Evolutionary conservation across 1,140 invertebrate genomes (phyloP).

Genomic region (Zaprionus ornatus): DNA sequence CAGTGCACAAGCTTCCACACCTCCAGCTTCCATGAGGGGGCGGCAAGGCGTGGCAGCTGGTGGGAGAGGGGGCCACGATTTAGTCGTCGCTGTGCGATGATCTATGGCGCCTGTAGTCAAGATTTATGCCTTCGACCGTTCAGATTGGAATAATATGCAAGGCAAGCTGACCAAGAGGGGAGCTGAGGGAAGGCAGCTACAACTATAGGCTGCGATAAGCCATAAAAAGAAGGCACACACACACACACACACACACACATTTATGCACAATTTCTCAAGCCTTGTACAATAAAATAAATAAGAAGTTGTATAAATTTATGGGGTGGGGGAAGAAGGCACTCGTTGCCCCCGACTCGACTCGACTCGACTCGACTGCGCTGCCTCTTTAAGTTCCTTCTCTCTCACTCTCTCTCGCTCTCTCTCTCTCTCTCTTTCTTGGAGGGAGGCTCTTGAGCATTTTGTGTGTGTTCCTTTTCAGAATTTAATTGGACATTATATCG

Average conservation of each 20-base stretch:
- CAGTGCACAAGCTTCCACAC: constrained; percentile 29
- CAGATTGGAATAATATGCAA: constrained; percentile 70
- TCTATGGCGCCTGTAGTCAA: constrained; percentile 73
- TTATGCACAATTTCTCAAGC: constrained; percentile 54
- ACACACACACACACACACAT: neutral
- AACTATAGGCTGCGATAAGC: constrained; percentile 42
- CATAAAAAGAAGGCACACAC: constrained; percentile 57
- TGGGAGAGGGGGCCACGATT: constrained; percentile 31
- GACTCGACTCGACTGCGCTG: neutral
- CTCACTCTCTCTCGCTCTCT: constrained; percentile 11
- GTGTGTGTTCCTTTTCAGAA: constrained; percentile 50
- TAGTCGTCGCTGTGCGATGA: constrained; percentile 65
- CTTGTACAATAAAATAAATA: constrained; percentile 76
- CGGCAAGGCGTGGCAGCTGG: neutral
- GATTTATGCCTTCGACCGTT: constrained; percentile 62
- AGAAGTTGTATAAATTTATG: constrained; percentile 78
- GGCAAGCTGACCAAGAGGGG: constrained; percentile 7
- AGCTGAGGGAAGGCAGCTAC: neutral
- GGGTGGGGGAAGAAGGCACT: constrained; percentile 27
- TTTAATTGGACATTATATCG: constrained; percentile 78
- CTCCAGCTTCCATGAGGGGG: no score
- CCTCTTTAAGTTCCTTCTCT: constrained; percentile 2
- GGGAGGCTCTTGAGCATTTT: constrained; percentile 2
- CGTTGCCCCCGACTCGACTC: neutral
- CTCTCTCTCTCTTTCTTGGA: constrained; percentile 9